Conservation (phyloP, 2,888 invertebrate species). For the Elmis aenea region DNA sequence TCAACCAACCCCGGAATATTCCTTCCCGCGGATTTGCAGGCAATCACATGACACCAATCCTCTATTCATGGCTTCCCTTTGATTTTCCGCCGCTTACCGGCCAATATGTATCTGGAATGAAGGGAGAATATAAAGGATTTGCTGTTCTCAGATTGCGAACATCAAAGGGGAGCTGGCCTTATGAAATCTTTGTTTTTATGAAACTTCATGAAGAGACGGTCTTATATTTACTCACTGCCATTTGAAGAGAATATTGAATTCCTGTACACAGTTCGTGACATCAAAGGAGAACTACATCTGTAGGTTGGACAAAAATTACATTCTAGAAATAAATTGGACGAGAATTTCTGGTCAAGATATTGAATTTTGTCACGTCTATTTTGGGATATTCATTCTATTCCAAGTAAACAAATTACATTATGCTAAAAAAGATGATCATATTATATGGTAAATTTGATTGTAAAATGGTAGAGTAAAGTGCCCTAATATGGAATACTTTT, state of each 20-base stretch:
- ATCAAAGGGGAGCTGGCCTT: slow-evolving; percentile 34
- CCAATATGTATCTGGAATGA: slow-evolving; percentile 35
- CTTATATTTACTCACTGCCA: slow-evolving; percentile 20
- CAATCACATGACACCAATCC: slow-evolving; percentile 32
- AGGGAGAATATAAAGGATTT: slow-evolving; percentile 29
- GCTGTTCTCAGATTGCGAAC: slow-evolving; percentile 33
- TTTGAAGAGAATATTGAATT: slow-evolving; percentile 23
- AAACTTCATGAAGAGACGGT: slow-evolving; percentile 26
- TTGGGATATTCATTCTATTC: no score
- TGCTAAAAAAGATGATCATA: no score
- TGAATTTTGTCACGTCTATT: no score
- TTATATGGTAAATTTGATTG: no score
- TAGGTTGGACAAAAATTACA: no score
- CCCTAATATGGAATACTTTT: no score
- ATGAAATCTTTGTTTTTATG: slow-evolving; percentile 39
- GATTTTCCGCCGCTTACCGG: slow-evolving; percentile 36
- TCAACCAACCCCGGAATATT: slow-evolving; percentile 14
- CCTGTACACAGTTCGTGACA: slow-evolving; percentile 15
- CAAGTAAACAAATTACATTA: no score
- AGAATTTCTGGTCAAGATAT: no score
- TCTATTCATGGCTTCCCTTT: slow-evolving; percentile 35
- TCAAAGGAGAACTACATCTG: slow-evolving; percentile 25
- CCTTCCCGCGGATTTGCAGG: slow-evolving; percentile 21
- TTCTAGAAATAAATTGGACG: no score
- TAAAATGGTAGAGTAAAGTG: no score